These are phyloP conservation scores for Xiphias gladius DNA, from an alignment of 2,113 vertebrate species.

Conservation along the genomic window DNA sequence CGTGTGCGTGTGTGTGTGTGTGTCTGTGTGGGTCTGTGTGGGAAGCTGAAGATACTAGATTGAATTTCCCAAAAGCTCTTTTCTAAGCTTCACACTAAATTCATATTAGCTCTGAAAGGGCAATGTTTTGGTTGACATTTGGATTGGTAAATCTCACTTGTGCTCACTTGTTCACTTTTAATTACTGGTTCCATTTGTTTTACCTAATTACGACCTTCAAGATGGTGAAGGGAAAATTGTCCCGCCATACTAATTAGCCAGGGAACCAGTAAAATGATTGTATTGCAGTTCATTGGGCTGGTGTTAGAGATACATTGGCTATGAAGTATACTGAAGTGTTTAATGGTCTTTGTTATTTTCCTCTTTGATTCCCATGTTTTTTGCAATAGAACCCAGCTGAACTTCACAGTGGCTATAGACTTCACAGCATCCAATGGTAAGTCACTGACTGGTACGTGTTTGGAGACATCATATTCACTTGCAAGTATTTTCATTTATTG, in stretches of 20 bases:
- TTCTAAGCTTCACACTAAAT: slow-evolving; percentile 29
- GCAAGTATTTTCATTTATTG: not conserved
- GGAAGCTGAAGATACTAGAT: slow-evolving; percentile 1
- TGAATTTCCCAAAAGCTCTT: slow-evolving; percentile 26
- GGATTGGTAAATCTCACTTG: slow-evolving; percentile 27
- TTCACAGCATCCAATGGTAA: slow-evolving; percentile 98
- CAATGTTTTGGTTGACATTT: not conserved
- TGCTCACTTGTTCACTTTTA: slow-evolving; percentile 59
- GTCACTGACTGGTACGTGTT: slow-evolving; percentile 44
- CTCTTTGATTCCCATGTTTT: slow-evolving; percentile 1
- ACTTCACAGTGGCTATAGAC: slow-evolving; percentile 98
- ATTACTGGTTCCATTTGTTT: slow-evolving; percentile 62
- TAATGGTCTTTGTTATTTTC: slow-evolving; percentile 32
- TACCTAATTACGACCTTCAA: slow-evolving; percentile 48
- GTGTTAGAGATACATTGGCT: not conserved
- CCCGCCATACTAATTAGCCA: slow-evolving; percentile 37
- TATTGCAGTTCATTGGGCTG: not conserved
- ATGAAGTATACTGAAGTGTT: slow-evolving; percentile 1
- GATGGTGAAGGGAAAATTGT: slow-evolving; percentile 26
- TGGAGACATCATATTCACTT: not conserved
- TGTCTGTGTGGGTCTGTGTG: not conserved
- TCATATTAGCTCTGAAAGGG: slow-evolving; percentile 1
- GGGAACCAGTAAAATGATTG: slow-evolving; percentile 29
- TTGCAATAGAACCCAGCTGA: slow-evolving; percentile 92
- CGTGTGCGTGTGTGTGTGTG: slow-evolving; percentile 11